Evolutionary conservation across 2,797 vertebrate genomes (phyloP).

Genomic region (Cynopterus sphinx): DNA sequence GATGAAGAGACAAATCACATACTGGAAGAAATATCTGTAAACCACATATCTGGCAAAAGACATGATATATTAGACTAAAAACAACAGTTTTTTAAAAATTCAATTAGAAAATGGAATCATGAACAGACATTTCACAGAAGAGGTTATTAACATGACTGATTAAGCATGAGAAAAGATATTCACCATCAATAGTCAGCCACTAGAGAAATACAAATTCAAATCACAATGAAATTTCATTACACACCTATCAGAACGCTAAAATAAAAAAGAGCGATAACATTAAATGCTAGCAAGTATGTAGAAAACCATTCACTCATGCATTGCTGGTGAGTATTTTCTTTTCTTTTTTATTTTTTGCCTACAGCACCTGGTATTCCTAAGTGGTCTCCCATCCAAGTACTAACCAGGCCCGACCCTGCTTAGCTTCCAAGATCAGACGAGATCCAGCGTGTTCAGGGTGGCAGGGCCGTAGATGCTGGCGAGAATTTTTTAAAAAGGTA

Average conservation of each 20-base stretch:
- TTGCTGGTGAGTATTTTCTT: not conserved
- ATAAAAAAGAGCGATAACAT: not conserved
- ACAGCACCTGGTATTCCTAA: too few species aligned
- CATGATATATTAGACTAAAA: not conserved
- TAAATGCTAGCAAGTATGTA: not conserved
- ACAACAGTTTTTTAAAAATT: not conserved
- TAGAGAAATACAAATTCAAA: not conserved
- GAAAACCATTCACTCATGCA: not conserved
- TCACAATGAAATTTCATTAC: not conserved
- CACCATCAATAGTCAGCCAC: not conserved
- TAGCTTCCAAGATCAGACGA: too few species aligned
- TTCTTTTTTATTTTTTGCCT: too few species aligned
- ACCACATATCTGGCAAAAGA: not conserved
- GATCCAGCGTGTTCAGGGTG: too few species aligned
- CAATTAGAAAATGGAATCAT: not conserved
- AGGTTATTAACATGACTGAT: not conserved
- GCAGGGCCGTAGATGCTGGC: too few species aligned
- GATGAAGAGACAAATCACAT: not conserved
- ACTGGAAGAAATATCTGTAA: not conserved
- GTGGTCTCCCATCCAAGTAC: too few species aligned
- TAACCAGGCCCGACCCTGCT: too few species aligned
- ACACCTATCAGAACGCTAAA: not conserved
- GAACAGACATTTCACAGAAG: constrained; percentile 3
- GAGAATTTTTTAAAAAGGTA: not conserved
- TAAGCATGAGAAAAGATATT: not conserved